phyloP scores from a whole-genome alignment of 1,140 invertebrate species.

The Camponotus vicinus region DNA sequence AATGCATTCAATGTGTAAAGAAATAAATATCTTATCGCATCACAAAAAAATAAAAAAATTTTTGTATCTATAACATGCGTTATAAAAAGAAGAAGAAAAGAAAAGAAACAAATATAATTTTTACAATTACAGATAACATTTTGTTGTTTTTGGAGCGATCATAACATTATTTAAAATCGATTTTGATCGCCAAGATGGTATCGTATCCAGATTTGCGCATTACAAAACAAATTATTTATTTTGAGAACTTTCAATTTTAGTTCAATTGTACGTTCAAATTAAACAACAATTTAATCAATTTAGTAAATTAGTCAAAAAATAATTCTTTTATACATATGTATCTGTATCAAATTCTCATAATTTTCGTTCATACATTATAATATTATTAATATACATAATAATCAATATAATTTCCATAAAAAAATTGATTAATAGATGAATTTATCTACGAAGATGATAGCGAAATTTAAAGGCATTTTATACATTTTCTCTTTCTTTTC shows the following conservation, averaged over 20 bases:
- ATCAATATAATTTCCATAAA: neutral
- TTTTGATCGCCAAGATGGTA: conserved; percentile 8
- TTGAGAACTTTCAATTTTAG: neutral
- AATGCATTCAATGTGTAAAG: neutral
- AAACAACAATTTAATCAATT: conserved; percentile 1
- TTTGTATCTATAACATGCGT: neutral
- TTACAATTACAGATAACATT: neutral
- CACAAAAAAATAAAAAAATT: neutral
- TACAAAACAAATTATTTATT: conserved; percentile 4
- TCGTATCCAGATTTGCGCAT: neutral
- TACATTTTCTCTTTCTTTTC: neutral
- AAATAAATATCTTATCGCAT: neutral
- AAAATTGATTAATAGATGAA: neutral
- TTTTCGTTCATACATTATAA: neutral
- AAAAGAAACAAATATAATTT: neutral
- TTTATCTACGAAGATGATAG: too few relatives aligned
- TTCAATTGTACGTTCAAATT: conserved; percentile 1
- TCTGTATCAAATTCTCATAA: neutral
- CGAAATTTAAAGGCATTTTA: too few relatives aligned
- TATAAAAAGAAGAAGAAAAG: neutral
- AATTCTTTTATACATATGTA: neutral
- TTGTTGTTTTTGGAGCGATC: conserved; percentile 20
- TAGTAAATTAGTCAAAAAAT: neutral
- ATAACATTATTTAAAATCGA: neutral
- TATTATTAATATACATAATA: neutral